A percentile compares a stretch with the other conserved stretches of the same genome.
Evolutionary conservation across 2,888 invertebrate genomes (phyloP).

Genomic region (Arge pagana): DNA sequence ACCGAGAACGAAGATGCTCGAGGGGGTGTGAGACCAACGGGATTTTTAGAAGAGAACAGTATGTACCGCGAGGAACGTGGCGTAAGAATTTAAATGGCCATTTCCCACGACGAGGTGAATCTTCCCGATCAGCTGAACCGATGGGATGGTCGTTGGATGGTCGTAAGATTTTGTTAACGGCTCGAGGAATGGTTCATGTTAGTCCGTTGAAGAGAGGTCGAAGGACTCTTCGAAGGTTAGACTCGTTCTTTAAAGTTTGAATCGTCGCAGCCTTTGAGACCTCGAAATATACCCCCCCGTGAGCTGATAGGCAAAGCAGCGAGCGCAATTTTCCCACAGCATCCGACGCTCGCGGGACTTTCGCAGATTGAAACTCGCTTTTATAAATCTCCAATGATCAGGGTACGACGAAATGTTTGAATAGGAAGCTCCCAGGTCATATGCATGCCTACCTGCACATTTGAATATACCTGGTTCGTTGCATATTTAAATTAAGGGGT

Average conservation of each 20-base stretch:
- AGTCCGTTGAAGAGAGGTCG: no score
- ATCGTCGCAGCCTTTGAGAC: conserved; percentile 10
- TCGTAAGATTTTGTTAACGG: conserved; percentile 19
- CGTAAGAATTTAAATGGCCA: conserved; percentile 22
- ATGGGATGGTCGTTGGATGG: conserved; percentile 12
- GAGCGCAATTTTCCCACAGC: conserved; percentile 45
- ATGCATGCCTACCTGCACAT: conserved; percentile 40
- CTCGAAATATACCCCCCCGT: conserved; percentile 18
- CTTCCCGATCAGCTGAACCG: conserved; percentile 7
- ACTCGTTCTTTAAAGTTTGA: conserved; percentile 19
- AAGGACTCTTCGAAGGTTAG: conserved; percentile 10
- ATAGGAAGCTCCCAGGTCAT: conserved; percentile 57
- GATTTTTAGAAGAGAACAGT: no score
- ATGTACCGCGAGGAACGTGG: no score
- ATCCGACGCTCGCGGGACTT: conserved; percentile 48
- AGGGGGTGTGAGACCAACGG: no score
- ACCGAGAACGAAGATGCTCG: no score
- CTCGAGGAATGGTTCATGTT: conserved; percentile 11
- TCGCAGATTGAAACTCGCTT: conserved; percentile 41
- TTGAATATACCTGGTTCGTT: conserved; percentile 56
- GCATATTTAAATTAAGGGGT: conserved; percentile 57
- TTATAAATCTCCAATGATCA: conserved; percentile 58
- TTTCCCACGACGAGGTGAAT: conserved; percentile 17
- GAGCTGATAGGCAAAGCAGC: conserved; percentile 49
- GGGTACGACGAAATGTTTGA: conserved; percentile 47